phyloP scores from a whole-genome alignment of 2,888 invertebrate species.

The Melikaiella ostensackeni region DNA sequence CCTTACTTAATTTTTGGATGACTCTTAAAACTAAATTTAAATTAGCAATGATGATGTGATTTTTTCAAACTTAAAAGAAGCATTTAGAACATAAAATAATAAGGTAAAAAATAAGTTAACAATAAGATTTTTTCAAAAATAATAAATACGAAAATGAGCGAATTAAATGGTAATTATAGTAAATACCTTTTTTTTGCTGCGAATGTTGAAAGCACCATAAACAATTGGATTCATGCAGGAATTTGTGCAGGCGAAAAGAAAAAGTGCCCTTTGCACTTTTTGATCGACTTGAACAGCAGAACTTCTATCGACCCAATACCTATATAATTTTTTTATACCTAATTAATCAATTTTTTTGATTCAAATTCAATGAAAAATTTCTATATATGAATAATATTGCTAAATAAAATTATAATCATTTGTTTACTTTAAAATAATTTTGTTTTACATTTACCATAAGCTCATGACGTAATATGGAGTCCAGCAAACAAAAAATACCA shows the following conservation, averaged over 20 bases:
- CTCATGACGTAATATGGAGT: conserved; percentile 96
- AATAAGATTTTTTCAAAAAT: no score
- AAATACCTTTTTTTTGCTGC: conserved; percentile 74
- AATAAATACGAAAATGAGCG: no score
- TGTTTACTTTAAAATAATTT: background rate
- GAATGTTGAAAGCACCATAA: conserved; percentile 92
- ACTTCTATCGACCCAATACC: conserved; percentile 90
- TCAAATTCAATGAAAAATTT: no score
- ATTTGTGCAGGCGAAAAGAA: conserved; percentile 97
- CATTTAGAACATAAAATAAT: no score
- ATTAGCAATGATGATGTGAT: no score
- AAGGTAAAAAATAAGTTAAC: no score
- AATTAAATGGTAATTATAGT: conserved; percentile 8
- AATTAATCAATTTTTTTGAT: no score
- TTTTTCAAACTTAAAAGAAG: no score
- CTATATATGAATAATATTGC: no score
- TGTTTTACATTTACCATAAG: conserved; percentile 83
- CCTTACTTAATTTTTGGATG: no score
- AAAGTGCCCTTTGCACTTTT: conserved; percentile 89
- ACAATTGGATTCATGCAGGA: conserved; percentile 98
- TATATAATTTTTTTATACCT: conserved; percentile 70
- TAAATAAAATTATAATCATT: no score
- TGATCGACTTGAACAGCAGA: conserved; percentile 85
- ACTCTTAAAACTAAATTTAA: no score
- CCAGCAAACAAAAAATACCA: conserved; percentile 96